A percentile compares a stretch with the other conserved stretches of the same genome.
Evolutionary conservation across 2,888 invertebrate genomes (phyloP).

Genomic region (Eupithecia pulchellata): DNA sequence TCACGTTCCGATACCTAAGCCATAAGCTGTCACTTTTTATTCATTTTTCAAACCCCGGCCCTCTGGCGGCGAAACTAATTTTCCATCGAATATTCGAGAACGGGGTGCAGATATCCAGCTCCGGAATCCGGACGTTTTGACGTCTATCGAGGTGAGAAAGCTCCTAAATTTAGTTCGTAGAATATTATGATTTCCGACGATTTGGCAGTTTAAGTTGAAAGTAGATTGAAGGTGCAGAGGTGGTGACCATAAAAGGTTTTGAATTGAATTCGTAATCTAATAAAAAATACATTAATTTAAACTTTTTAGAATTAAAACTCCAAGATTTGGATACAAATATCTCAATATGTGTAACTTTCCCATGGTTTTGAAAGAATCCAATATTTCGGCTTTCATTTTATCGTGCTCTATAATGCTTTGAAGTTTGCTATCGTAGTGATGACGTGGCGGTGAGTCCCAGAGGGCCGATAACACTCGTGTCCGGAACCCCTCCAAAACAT

Average conservation of each 20-base stretch:
- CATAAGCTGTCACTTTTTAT: conserved; percentile 36
- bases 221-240: not conserved
- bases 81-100: conserved; percentile 39
- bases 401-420: conserved; percentile 15
- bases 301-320: not conserved
- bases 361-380: not conserved
- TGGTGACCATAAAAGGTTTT: not conserved
- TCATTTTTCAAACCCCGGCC: conserved; percentile 37
- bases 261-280: not conserved
- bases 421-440: conserved; percentile 40
- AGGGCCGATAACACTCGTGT: conserved; percentile 2
- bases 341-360: not conserved
- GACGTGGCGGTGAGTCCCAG: conserved; percentile 48
- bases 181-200: conserved; percentile 8
- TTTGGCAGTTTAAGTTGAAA: conserved; percentile 3
- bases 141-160: conserved; percentile 7
- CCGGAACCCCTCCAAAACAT: conserved; percentile 37
- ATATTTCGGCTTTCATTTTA: conserved; percentile 8
- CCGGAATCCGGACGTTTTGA: conserved; percentile 11
- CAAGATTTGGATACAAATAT: not conserved
- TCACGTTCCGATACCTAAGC: conserved; percentile 34
- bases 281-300: not conserved
- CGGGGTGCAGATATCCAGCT: conserved; percentile 6
- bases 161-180: not conserved
- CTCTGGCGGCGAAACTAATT: conserved; percentile 42